Evolutionary conservation across 2,797 vertebrate species (phyloP).

Genomic region (Fundulus diaphanus): DNA sequence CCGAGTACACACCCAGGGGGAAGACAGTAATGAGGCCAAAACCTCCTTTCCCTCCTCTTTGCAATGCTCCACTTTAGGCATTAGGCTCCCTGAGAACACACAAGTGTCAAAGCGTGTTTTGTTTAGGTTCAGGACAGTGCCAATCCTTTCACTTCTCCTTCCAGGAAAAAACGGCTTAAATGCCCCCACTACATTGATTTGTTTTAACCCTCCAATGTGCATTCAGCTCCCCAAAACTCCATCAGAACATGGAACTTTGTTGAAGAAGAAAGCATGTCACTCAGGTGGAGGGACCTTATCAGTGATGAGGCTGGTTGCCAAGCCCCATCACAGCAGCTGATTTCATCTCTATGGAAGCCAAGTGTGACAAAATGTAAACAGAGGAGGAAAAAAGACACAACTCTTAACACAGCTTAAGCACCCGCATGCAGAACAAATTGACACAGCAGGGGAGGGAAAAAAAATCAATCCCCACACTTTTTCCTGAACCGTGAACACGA

Average conservation of each 20-base stretch:
- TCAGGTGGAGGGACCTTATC: slow-evolving; percentile 11
- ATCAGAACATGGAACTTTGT: not conserved
- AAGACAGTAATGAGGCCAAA: slow-evolving; percentile 79
- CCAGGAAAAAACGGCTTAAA: slow-evolving; percentile 18
- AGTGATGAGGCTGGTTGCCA: slow-evolving; percentile 33
- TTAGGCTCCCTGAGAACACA: slow-evolving; percentile 34
- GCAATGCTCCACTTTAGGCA: slow-evolving; percentile 71
- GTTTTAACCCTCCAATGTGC: not conserved
- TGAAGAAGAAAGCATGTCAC: not conserved
- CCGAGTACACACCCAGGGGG: slow-evolving; percentile 75
- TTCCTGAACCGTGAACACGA: not conserved
- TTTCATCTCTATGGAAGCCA: slow-evolving; percentile 61
- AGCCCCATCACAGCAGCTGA: slow-evolving; percentile 42
- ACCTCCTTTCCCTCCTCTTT: slow-evolving; percentile 65
- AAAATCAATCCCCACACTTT: not conserved
- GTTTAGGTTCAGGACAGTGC: slow-evolving; percentile 28
- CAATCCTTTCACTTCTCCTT: not conserved
- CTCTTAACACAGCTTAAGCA: slow-evolving; percentile 15
- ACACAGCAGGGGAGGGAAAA: slow-evolving; percentile 1
- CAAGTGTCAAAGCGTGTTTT: slow-evolving; percentile 7
- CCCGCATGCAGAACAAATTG: not conserved
- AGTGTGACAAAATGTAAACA: slow-evolving; percentile 60
- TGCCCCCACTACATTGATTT: slow-evolving; percentile 1
- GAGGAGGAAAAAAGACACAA: slow-evolving; percentile 26
- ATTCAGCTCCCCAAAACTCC: not conserved